Conservation (phyloP, 1,140 invertebrate genomes). For the Arion vulgaris region DNA sequence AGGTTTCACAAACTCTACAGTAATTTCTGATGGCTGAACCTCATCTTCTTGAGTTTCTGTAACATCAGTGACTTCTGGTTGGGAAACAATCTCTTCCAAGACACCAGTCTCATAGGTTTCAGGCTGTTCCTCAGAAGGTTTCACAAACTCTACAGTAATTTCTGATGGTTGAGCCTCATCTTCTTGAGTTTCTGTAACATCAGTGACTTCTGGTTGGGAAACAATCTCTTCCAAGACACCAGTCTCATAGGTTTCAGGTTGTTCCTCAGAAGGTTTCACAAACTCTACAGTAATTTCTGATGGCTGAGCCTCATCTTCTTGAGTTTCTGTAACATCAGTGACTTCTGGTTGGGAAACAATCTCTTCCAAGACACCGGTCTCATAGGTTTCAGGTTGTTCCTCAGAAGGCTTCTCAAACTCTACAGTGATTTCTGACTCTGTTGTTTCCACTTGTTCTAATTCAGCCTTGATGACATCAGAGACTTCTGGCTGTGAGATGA, state of each 20-base stretch:
- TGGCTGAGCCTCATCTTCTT: conserved; percentile 43
- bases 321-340: conserved; percentile 44
- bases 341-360: conserved; percentile 46
- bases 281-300: conserved; percentile 54
- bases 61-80: conserved; percentile 50
- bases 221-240: conserved; percentile 46
- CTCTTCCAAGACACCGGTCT: conserved; percentile 45
- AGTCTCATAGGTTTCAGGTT: conserved; percentile 47
- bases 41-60: conserved; percentile 39
- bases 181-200: conserved; percentile 41
- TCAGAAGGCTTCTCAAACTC: conserved; percentile 44
- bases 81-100: conserved; percentile 45
- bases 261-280: conserved; percentile 41
- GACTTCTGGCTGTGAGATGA: conserved; percentile 44
- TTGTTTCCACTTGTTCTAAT: conserved; percentile 39
- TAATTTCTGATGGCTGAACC: conserved; percentile 37
- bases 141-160: conserved; percentile 43
- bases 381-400: conserved; percentile 43
- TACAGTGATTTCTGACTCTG: conserved; percentile 45
- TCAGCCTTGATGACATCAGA: conserved; percentile 42
- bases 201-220: conserved; percentile 46
- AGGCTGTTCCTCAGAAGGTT: conserved; percentile 45
- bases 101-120: conserved; percentile 46
- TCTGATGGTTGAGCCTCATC: conserved; percentile 45
- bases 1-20: conserved; percentile 30